Conservation (phyloP, 2,113 vertebrate species). For the Pholis gunnellus region DNA sequence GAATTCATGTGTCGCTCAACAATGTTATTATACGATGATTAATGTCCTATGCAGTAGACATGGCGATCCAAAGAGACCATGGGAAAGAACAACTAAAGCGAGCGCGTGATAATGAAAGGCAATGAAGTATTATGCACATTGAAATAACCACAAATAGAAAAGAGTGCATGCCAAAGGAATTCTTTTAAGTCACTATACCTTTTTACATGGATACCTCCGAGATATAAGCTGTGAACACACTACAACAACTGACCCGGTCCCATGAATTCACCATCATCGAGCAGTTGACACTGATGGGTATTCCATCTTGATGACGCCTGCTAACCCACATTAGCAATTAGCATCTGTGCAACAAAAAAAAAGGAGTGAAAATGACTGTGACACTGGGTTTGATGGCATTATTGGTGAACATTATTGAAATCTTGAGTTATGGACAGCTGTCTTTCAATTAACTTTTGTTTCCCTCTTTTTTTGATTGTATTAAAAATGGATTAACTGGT, state of each 20-base stretch:
- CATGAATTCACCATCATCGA: background rate
- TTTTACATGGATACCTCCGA: slow-evolving; percentile 44
- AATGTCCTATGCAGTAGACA: slow-evolving; percentile 49
- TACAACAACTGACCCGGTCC: background rate
- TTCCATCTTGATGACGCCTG: background rate
- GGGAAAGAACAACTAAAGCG: slow-evolving; percentile 16
- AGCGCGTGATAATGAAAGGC: background rate
- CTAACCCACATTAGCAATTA: background rate
- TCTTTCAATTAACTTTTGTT: slow-evolving; percentile 55
- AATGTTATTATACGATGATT: slow-evolving; percentile 5
- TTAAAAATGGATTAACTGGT: slow-evolving; percentile 69
- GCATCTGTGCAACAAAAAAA: slow-evolving; percentile 26
- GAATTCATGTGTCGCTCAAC: slow-evolving; percentile 10
- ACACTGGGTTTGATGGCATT: slow-evolving; percentile 30
- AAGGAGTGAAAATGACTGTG: slow-evolving; percentile 26
- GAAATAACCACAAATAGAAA: slow-evolving; percentile 9
- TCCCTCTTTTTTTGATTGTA: slow-evolving; percentile 62
- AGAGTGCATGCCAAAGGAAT: slow-evolving; percentile 29
- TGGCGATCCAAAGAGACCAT: background rate
- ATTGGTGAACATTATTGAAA: slow-evolving; percentile 44
- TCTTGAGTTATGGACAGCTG: slow-evolving; percentile 22
- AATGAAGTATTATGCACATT: slow-evolving; percentile 25
- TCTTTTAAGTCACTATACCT: slow-evolving; percentile 2
- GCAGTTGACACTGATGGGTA: background rate
- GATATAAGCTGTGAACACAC: slow-evolving; percentile 47